Percentiles rank a stretch among this genome's conserved stretches.
Evolutionary conservation across 2,113 vertebrate species (phyloP).

Genomic region (Lates calcarifer): DNA sequence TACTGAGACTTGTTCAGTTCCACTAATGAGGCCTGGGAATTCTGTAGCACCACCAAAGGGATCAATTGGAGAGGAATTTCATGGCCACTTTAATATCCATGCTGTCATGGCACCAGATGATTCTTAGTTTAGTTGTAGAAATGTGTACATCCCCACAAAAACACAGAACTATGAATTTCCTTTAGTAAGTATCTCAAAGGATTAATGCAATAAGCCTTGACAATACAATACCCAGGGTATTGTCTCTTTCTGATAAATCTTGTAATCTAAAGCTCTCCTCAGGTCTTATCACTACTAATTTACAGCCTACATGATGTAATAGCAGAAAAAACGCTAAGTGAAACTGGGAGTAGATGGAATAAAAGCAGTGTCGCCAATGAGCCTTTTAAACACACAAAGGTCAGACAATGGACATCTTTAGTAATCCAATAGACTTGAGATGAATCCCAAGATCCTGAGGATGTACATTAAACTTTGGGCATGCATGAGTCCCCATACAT

Average conservation of each 20-base stretch:
- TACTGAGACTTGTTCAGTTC: constrained; percentile 22
- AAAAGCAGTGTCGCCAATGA: not conserved
- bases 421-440: constrained; percentile 4
- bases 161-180: not conserved
- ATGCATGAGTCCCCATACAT: constrained; percentile 31
- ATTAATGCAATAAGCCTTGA: constrained; percentile 28
- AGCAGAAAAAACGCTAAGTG: constrained; percentile 1
- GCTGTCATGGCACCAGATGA: constrained; percentile 13
- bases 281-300: not conserved
- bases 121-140: constrained; percentile 3
- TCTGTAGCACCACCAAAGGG: constrained; percentile 21
- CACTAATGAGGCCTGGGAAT: constrained; percentile 59
- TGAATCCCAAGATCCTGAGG: constrained; percentile 12
- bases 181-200: not conserved
- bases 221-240: not conserved
- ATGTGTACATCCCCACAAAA: not conserved
- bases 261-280: constrained; percentile 6
- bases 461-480: constrained; percentile 20
- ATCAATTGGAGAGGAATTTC: constrained; percentile 28
- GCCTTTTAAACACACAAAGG: constrained; percentile 11
- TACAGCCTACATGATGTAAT: not conserved
- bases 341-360: constrained; percentile 9
- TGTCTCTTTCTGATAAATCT: not conserved
- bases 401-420: constrained; percentile 33
- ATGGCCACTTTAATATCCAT: constrained; percentile 16